Conservation (phyloP, 2,113 vertebrate genomes). For the Entelurus aequoreus region DNA sequence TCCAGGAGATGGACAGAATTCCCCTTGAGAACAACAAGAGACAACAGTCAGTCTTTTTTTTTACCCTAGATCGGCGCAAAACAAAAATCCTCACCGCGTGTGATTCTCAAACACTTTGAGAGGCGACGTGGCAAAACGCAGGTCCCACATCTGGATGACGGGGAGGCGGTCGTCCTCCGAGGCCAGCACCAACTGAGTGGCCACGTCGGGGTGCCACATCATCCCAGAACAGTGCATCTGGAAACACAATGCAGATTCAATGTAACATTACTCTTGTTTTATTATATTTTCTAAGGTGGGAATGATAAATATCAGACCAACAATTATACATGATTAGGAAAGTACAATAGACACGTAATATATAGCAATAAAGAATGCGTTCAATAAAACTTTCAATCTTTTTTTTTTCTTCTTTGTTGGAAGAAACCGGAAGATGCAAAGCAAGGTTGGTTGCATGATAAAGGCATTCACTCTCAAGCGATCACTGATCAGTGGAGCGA, state of each 20-base stretch:
- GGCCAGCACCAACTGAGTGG: slow-evolving; percentile 87
- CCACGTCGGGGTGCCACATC: slow-evolving; percentile 90
- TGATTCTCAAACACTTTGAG: slow-evolving; percentile 88
- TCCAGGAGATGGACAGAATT: slow-evolving; percentile 89
- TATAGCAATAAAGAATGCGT: too few species aligned
- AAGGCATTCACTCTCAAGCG: too few species aligned
- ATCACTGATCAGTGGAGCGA: too few species aligned
- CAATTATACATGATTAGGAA: too few species aligned
- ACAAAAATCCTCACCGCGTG: slow-evolving; percentile 68
- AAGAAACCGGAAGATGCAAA: too few species aligned
- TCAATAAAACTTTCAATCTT: too few species aligned
- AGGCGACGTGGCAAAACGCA: slow-evolving; percentile 89
- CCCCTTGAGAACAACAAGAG: slow-evolving; percentile 68
- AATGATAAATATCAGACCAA: too few species aligned
- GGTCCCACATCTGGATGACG: slow-evolving; percentile 93
- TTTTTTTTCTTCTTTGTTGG: too few species aligned
- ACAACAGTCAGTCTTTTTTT: neutral
- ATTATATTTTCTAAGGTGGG: too few species aligned
- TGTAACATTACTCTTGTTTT: too few species aligned
- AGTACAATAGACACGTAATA: too few species aligned
- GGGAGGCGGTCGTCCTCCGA: slow-evolving; percentile 88
- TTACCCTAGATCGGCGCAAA: neutral
- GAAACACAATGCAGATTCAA: slow-evolving; percentile 7
- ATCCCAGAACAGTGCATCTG: slow-evolving; percentile 94
- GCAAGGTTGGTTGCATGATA: too few species aligned